phyloP scores from a whole-genome alignment of 2,113 vertebrate species.

The Hippocampus abdominalis region DNA sequence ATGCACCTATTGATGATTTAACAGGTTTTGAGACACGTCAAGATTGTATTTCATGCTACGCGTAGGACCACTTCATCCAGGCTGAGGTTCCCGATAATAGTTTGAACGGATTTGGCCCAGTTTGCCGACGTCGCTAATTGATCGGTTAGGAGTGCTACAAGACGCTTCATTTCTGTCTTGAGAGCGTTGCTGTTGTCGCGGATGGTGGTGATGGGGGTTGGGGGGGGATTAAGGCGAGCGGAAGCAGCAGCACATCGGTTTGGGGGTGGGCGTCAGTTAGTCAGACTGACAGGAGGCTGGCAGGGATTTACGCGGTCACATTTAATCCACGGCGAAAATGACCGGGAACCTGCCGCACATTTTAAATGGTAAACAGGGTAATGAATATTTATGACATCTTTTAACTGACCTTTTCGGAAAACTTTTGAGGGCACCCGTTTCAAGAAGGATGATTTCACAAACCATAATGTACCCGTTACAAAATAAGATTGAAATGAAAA shows the following conservation, averaged over 20 bases:
- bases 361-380: slow-evolving; percentile 45
- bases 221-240: slow-evolving; percentile 36
- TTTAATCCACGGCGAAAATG: slow-evolving; percentile 46
- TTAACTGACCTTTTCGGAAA: no score
- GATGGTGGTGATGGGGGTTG: slow-evolving; percentile 10
- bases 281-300: slow-evolving; percentile 36
- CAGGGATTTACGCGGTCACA: slow-evolving; percentile 49
- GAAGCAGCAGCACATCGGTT: slow-evolving; percentile 33
- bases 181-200: slow-evolving; percentile 39
- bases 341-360: slow-evolving; percentile 28
- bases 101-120: slow-evolving; percentile 41
- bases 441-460: no score
- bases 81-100: slow-evolving; percentile 15
- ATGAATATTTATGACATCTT: slow-evolving; percentile 53
- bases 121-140: slow-evolving; percentile 51
- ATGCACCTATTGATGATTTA: no score
- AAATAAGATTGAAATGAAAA: no score
- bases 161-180: slow-evolving; percentile 40
- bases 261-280: slow-evolving; percentile 31
- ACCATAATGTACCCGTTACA: no score
- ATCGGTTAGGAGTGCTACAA: slow-evolving; percentile 27
- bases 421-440: no score
- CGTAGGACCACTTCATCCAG: slow-evolving; percentile 17
- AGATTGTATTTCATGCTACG: no score
- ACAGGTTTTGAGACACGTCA: no score